Evolutionary conservation across 2,888 invertebrate species (phyloP).

Genomic region (Adelognathus sp.): DNA sequence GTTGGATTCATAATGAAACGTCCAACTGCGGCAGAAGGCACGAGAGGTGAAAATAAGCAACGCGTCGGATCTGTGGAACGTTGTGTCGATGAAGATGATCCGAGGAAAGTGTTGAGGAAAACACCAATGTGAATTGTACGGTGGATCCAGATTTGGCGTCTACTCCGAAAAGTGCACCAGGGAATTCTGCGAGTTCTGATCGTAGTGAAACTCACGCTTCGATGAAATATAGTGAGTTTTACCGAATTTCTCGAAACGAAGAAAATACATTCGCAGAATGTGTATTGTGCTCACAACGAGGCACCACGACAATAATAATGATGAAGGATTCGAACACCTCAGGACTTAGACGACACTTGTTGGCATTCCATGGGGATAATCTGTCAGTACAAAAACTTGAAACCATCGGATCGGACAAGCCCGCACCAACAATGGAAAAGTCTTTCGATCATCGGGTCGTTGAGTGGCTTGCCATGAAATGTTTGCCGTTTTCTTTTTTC

Average conservation of each 20-base stretch:
- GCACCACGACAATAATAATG: slow-evolving; percentile 30
- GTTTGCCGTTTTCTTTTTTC: slow-evolving; percentile 42
- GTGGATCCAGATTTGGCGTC: not conserved
- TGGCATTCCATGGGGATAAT: not conserved
- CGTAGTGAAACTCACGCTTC: not conserved
- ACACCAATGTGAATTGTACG: too few species aligned
- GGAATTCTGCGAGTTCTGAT: not conserved
- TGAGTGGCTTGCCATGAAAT: slow-evolving; percentile 34
- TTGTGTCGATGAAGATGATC: not conserved
- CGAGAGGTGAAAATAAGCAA: not conserved
- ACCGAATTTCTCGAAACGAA: not conserved
- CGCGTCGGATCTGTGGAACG: not conserved
- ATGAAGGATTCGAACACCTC: slow-evolving; percentile 44
- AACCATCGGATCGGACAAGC: not conserved
- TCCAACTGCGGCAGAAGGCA: slow-evolving; percentile 1
- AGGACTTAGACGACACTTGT: slow-evolving; percentile 42
- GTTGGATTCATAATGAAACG: not conserved
- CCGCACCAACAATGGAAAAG: not conserved
- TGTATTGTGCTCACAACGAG: slow-evolving; percentile 6
- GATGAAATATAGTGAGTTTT: not conserved
- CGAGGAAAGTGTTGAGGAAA: too few species aligned
- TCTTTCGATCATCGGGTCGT: slow-evolving; percentile 14
- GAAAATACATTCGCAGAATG: slow-evolving; percentile 5
- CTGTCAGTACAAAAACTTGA: not conserved
- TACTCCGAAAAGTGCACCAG: not conserved